Evolutionary conservation across 1,140 invertebrate species (phyloP).

Genomic region (Triops longicaudatus): DNA sequence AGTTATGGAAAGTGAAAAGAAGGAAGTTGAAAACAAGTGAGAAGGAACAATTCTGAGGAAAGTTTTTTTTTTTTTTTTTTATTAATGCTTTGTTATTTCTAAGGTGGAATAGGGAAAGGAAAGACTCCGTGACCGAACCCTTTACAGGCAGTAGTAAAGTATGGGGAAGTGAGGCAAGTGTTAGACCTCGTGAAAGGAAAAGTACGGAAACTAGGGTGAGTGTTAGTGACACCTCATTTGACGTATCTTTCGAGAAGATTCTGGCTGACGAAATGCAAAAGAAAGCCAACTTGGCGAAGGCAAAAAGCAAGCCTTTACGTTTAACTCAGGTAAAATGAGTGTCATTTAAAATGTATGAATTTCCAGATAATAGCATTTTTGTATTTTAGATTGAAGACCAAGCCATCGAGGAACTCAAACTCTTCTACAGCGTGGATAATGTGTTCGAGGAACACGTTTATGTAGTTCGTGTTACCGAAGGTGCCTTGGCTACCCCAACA

Average conservation of each 20-base stretch:
- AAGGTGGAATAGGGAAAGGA: constrained; percentile 3
- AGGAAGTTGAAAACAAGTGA: constrained; percentile 1
- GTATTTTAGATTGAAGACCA: constrained; percentile 57
- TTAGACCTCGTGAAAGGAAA: background rate
- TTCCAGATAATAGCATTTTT: constrained; percentile 21
- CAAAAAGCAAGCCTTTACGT: constrained; percentile 51
- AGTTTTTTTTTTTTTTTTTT: background rate
- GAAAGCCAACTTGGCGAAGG: constrained; percentile 49
- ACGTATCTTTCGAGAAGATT: constrained; percentile 46
- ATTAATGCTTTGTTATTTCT: background rate
- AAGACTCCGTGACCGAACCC: constrained; percentile 3
- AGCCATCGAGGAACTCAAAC: constrained; percentile 58
- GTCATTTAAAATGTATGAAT: constrained; percentile 17
- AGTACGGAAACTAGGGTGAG: background rate
- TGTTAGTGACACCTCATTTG: background rate
- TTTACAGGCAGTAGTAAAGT: background rate
- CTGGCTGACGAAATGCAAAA: constrained; percentile 51
- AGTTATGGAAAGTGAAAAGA: background rate
- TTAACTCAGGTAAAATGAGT: constrained; percentile 50
- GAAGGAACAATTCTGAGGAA: background rate
- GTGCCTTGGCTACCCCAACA: constrained; percentile 46
- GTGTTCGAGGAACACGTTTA: constrained; percentile 54
- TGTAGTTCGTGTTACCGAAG: constrained; percentile 46
- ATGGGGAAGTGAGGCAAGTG: constrained; percentile 9
- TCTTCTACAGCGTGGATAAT: constrained; percentile 52